Conservation (phyloP, 2,113 vertebrate genomes). For the Caranx ignobilis region DNA sequence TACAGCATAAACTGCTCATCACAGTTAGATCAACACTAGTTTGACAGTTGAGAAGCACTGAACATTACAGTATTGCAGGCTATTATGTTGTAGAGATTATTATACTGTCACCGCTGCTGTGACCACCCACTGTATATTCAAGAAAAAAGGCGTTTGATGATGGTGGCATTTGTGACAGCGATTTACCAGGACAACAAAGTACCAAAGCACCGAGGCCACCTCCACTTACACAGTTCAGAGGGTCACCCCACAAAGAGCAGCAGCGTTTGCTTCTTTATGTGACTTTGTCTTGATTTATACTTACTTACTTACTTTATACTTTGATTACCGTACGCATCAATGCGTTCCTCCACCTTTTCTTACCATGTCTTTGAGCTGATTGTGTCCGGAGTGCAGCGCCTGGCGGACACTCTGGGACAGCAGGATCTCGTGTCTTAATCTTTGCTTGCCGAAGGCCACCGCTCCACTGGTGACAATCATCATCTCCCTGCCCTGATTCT, state of each 20-base stretch:
- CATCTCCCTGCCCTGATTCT: slow-evolving; percentile 98
- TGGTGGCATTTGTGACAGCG: neutral
- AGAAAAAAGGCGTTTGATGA: neutral
- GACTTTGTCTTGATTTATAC: neutral
- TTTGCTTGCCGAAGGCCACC: slow-evolving; percentile 97
- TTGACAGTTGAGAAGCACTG: too few relatives aligned
- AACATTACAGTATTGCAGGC: neutral
- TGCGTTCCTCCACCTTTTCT: slow-evolving; percentile 4
- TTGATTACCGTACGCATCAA: neutral
- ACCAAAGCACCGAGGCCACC: neutral
- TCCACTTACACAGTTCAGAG: neutral
- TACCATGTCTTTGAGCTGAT: slow-evolving; percentile 97
- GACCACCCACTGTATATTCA: neutral
- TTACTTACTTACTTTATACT: neutral
- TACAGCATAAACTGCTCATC: neutral
- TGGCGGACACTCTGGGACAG: slow-evolving; percentile 97
- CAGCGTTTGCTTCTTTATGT: neutral
- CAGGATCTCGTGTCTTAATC: slow-evolving; percentile 96
- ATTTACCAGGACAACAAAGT: neutral
- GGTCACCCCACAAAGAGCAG: neutral
- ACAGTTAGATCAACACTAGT: too few relatives aligned
- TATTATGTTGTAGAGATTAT: neutral
- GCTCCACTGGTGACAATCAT: slow-evolving; percentile 98
- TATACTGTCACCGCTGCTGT: neutral
- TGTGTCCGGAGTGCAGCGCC: slow-evolving; percentile 94